phyloP scores from a whole-genome alignment of 2,113 vertebrate genomes.

The Montifringilla adamsi region DNA sequence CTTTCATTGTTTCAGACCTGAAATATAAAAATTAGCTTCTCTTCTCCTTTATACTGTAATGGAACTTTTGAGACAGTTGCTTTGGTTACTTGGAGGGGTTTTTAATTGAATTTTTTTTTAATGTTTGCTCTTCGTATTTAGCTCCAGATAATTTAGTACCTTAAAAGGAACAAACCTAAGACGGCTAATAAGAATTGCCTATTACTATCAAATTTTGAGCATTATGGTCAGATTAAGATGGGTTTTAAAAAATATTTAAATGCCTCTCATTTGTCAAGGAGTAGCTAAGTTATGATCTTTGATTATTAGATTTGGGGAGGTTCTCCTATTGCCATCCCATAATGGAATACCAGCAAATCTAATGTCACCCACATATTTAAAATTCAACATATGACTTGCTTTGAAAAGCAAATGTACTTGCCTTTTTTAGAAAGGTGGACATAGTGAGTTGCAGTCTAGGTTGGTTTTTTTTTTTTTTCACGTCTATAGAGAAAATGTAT shows the following conservation, averaged over 20 bases:
- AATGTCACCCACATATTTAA: neutral
- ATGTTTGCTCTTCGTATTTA: slow-evolving; percentile 27
- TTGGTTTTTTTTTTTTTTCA: neutral
- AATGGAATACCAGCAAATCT: neutral
- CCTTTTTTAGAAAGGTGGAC: neutral
- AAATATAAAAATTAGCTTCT: slow-evolving; percentile 7
- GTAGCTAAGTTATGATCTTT: neutral
- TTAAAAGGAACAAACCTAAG: neutral
- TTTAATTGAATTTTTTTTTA: neutral
- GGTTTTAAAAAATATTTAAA: neutral
- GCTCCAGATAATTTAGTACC: neutral
- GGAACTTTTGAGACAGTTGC: slow-evolving; percentile 46
- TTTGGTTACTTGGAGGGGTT: slow-evolving; percentile 38
- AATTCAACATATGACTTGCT: neutral
- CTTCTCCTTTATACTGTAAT: slow-evolving; percentile 51
- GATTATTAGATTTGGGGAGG: neutral
- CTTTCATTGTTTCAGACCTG: slow-evolving; percentile 45
- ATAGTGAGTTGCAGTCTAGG: neutral
- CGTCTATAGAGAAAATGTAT: neutral
- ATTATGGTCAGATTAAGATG: neutral
- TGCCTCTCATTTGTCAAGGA: neutral
- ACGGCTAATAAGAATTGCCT: neutral
- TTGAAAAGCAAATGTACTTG: neutral
- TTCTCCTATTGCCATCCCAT: neutral
- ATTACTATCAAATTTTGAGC: neutral